Percentiles rank a stretch among this genome's conserved stretches.
Evolutionary conservation across 2,888 invertebrate species (phyloP).

Genomic region (Carpatolechia fugitivella): DNA sequence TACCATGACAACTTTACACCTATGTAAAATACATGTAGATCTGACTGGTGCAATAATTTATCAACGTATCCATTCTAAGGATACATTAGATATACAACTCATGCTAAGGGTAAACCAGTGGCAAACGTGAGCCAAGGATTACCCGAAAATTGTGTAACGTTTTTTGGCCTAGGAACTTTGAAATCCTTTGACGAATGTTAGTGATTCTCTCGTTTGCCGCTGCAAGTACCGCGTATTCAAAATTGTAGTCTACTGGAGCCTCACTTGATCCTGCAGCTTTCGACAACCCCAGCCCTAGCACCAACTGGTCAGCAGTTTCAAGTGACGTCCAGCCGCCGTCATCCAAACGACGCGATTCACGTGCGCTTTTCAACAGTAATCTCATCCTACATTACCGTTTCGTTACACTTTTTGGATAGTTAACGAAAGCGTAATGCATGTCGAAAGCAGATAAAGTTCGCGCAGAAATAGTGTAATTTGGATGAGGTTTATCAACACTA

Average conservation of each 20-base stretch:
- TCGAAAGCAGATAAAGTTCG: no score
- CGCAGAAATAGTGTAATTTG: no score
- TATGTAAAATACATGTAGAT: background rate
- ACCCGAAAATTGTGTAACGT: background rate
- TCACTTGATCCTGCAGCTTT: conserved; percentile 2
- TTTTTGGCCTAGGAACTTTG: background rate
- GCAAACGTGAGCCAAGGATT: background rate
- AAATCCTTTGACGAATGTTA: background rate
- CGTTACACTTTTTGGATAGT: no score
- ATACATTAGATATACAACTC: background rate
- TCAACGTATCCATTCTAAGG: background rate
- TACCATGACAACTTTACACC: background rate
- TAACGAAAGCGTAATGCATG: no score
- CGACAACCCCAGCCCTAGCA: background rate
- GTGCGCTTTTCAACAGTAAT: background rate
- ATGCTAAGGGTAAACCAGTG: conserved; percentile 1
- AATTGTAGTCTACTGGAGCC: conserved; percentile 12
- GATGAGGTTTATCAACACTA: background rate
- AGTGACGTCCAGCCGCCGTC: background rate
- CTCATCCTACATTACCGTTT: background rate
- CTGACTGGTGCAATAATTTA: conserved; percentile 3
- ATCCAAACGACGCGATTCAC: background rate
- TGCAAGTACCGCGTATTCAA: conserved; percentile 5
- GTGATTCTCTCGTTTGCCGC: background rate
- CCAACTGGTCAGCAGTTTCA: background rate